phyloP scores from a whole-genome alignment of 1,140 invertebrate species.

The Eupristina koningsbergeri region DNA sequence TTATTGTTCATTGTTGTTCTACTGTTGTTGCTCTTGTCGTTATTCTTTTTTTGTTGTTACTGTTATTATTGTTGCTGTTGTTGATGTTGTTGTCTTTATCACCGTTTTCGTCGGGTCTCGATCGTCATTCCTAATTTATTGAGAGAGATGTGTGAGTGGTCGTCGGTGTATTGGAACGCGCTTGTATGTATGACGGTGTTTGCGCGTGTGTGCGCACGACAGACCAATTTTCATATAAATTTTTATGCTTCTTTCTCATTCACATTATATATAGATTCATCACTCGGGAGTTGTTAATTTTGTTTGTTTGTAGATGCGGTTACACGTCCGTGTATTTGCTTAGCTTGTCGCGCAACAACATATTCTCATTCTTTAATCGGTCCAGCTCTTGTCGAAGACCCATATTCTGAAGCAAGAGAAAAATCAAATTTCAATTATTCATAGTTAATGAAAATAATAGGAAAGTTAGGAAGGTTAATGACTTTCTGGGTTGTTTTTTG shows the following conservation, averaged over 20 bases:
- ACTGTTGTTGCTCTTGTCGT: not conserved
- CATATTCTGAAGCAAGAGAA: constrained; percentile 80
- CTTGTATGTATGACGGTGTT: too few species aligned
- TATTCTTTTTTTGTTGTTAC: not conserved
- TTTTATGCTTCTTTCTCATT: not conserved
- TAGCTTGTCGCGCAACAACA: constrained; percentile 87
- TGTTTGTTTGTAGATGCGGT: constrained; percentile 59
- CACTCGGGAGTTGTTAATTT: constrained; percentile 9
- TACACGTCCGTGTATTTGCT: constrained; percentile 89
- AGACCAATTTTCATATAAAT: constrained; percentile 1
- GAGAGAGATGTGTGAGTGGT: constrained; percentile 27
- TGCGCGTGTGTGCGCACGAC: not conserved
- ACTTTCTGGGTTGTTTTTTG: not conserved
- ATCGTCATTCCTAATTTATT: constrained; percentile 18
- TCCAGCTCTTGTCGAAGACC: constrained; percentile 89
- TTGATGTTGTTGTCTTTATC: not conserved
- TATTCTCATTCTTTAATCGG: constrained; percentile 92
- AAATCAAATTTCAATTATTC: constrained; percentile 32
- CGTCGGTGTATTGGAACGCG: too few species aligned
- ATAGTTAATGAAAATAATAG: too few species aligned
- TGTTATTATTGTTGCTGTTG: too few species aligned
- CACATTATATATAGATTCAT: constrained; percentile 34
- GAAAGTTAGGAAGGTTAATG: too few species aligned
- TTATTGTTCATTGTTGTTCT: not conserved
- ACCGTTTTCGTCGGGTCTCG: not conserved